Percentiles rank a stretch among this genome's conserved stretches.
These are phyloP conservation scores for Turdus rufiventris DNA, from an alignment of 2,113 vertebrate genomes.

Conservation along the genomic window DNA sequence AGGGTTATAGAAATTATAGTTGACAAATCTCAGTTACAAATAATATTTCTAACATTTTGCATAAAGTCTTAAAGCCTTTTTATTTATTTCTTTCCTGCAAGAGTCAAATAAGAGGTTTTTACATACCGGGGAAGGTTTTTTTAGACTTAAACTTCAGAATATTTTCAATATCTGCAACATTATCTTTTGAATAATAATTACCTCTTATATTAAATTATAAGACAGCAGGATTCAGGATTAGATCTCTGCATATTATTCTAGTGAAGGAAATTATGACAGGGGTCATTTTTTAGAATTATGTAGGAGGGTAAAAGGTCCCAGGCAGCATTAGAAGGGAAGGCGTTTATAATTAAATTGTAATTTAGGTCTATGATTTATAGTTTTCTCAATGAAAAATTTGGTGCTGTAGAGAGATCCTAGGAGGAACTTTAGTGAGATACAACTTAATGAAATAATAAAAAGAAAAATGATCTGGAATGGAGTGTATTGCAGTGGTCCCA, in stretches of 20 bases:
- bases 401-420: conserved; percentile 79
- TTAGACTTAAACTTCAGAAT: conserved; percentile 73
- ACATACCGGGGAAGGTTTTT: conserved; percentile 22
- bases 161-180: conserved; percentile 80
- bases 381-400: conserved; percentile 86
- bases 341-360: conserved; percentile 99
- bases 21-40: conserved; percentile 54
- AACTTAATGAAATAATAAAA: conserved; percentile 99
- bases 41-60: conserved; percentile 42
- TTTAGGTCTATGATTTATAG: conserved; percentile 91
- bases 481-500: conserved; percentile 50
- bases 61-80: conserved; percentile 46
- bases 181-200: conserved; percentile 83
- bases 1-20: conserved; percentile 38
- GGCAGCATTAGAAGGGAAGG: conserved; percentile 95
- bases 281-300: conserved; percentile 98
- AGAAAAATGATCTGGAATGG: conserved; percentile 77
- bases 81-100: conserved; percentile 50
- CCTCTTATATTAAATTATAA: conserved; percentile 83
- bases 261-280: conserved; percentile 87
- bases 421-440: conserved; percentile 85
- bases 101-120: conserved; percentile 45
- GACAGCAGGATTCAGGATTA: conserved; percentile 80
- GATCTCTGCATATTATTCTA: conserved; percentile 82
- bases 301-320: conserved; percentile 90